phyloP scores from a whole-genome alignment of 2,113 vertebrate species.

The Lipotes vexillifer region DNA sequence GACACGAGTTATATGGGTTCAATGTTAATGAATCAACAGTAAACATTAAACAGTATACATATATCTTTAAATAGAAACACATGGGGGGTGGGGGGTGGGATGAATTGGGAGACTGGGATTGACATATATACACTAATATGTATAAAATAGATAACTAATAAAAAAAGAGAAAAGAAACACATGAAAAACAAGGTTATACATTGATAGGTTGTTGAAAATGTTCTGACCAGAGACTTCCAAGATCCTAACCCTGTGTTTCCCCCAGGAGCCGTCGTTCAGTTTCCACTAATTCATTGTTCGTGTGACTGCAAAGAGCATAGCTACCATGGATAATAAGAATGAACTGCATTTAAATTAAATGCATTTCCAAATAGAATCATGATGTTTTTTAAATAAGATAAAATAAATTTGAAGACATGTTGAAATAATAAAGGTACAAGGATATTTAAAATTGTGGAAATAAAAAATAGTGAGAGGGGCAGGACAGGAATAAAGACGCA shows the following conservation, averaged over 20 bases:
- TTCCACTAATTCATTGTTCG: too few relatives aligned
- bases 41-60: not conserved
- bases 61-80: not conserved
- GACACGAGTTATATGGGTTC: not conserved
- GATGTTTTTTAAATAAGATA: not conserved
- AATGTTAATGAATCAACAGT: not conserved
- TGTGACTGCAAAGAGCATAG: too few relatives aligned
- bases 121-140: too few relatives aligned
- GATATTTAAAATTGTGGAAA: not conserved
- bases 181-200: too few relatives aligned
- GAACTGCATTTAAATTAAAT: not conserved
- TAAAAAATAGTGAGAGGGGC: not conserved
- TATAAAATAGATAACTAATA: too few relatives aligned
- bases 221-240: too few relatives aligned
- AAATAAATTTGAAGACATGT: not conserved
- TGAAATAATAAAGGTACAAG: not conserved
- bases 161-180: not conserved
- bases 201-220: too few relatives aligned
- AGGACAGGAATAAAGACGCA: too few relatives aligned
- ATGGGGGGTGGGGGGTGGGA: too few relatives aligned
- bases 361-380: not conserved
- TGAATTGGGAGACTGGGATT: too few relatives aligned
- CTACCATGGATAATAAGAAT: not conserved
- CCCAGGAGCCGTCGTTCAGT: too few relatives aligned
- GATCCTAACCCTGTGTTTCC: too few relatives aligned